A percentile compares a stretch with the other conserved stretches of the same genome.
These are phyloP conservation scores for Actinia equina DNA, from an alignment of 64 coral and sea anemone species.

Conservation along the genomic window DNA sequence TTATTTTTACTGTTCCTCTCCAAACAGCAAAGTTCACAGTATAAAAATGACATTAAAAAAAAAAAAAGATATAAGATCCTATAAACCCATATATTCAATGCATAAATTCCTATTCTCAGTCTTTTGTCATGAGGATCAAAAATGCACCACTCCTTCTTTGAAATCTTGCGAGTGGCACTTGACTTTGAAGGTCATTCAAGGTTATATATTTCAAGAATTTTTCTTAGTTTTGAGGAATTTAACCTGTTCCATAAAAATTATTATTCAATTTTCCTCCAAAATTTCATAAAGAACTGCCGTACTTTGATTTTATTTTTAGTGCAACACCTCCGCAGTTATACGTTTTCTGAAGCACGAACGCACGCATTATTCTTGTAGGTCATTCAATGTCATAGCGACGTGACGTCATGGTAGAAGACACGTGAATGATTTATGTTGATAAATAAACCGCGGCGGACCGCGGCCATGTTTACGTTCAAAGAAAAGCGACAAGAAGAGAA, in stretches of 20 bases:
- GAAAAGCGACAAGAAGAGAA: not conserved
- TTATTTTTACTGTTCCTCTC: too few species aligned
- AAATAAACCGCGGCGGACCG: not conserved
- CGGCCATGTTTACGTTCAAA: not conserved
- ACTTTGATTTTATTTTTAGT: not conserved
- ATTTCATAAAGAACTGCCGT: not conserved
- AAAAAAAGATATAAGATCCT: too few species aligned
- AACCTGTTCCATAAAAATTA: not conserved
- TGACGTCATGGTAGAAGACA: not conserved
- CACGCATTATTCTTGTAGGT: not conserved
- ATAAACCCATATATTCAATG: too few species aligned
- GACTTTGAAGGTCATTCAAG: not conserved
- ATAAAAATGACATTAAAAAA: too few species aligned
- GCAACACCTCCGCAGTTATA: not conserved
- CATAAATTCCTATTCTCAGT: too few species aligned
- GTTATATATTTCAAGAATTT: not conserved
- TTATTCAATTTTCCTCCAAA: not conserved
- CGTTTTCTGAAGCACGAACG: not conserved
- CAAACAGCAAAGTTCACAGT: too few species aligned
- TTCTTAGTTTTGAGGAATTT: not conserved
- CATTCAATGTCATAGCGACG: constrained; percentile 13
- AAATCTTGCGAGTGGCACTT: not conserved
- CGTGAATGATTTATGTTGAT: not conserved
- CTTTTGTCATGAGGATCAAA: not conserved
- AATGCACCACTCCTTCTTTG: not conserved